Conservation (phyloP, 2,888 invertebrate genomes). For the Octonoba sinensis region DNA sequence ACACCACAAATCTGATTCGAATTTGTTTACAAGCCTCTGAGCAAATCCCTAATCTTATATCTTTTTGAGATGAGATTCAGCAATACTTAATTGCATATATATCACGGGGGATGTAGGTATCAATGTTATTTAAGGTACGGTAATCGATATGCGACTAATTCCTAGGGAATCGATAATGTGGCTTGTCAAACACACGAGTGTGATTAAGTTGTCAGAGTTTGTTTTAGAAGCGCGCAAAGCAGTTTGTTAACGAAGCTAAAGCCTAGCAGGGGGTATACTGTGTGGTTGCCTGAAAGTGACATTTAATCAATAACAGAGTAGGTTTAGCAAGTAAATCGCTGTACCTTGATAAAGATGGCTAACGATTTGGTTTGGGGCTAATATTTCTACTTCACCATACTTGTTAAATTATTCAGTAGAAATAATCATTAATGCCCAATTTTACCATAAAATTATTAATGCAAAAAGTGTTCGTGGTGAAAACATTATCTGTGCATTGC, state of each 20-base stretch:
- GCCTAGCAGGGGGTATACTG: constrained; percentile 7
- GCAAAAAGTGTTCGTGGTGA: too few species aligned
- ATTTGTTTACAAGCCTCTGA: too few species aligned
- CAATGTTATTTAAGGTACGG: constrained; percentile 40
- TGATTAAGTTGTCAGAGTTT: constrained; percentile 62
- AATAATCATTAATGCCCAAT: too few species aligned
- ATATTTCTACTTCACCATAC: too few species aligned
- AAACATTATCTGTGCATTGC: too few species aligned
- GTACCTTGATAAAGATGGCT: neutral
- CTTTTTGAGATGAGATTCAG: too few species aligned
- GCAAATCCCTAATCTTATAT: too few species aligned
- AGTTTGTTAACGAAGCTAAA: constrained; percentile 43
- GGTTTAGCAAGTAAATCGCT: constrained; percentile 31
- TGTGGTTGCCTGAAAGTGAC: constrained; percentile 42
- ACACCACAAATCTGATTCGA: too few species aligned
- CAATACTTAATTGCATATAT: too few species aligned
- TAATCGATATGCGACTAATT: constrained; percentile 45
- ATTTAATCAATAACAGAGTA: constrained; percentile 33
- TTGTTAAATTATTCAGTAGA: too few species aligned
- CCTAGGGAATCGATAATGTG: constrained; percentile 34
- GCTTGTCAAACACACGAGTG: constrained; percentile 47
- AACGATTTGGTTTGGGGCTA: too few species aligned
- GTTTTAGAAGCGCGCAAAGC: constrained; percentile 31
- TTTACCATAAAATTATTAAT: too few species aligned
- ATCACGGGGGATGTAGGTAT: neutral